Evolutionary conservation across 2,797 vertebrate genomes (phyloP).

Genomic region (Neosilurus mollespiculum): DNA sequence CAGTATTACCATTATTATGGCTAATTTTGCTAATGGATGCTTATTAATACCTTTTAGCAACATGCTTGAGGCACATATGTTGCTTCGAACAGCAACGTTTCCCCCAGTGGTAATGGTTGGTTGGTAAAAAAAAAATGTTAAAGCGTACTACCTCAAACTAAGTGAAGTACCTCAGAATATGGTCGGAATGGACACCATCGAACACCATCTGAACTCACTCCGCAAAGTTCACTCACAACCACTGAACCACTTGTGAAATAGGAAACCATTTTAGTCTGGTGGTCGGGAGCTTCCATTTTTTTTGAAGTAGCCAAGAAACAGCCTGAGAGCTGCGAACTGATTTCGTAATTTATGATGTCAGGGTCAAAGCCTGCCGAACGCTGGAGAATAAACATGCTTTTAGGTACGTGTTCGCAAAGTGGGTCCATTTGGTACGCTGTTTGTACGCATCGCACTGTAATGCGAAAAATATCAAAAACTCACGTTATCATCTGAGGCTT

Average conservation of each 20-base stretch:
- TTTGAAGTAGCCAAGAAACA: background rate
- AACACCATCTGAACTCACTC: background rate
- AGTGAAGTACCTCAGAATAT: background rate
- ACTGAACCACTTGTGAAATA: background rate
- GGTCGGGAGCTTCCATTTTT: background rate
- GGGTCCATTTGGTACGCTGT: too few relatives aligned
- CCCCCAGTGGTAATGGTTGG: background rate
- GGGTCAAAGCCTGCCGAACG: background rate
- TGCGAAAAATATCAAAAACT: too few relatives aligned
- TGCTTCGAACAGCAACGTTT: background rate
- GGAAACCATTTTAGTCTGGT: background rate
- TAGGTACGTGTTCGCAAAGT: too few relatives aligned
- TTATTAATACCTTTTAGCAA: background rate
- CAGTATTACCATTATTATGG: background rate
- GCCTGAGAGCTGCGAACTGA: too few relatives aligned
- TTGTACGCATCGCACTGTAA: too few relatives aligned
- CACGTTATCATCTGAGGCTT: too few relatives aligned
- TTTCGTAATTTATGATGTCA: background rate
- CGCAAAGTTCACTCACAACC: too few relatives aligned
- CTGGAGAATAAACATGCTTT: too few relatives aligned
- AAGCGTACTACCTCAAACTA: background rate
- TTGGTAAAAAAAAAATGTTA: background rate
- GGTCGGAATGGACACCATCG: background rate
- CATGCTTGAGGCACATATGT: background rate
- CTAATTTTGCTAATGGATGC: background rate